A percentile compares a stretch with the other conserved stretches of the same genome.
These are phyloP conservation scores for Xerus rutilus DNA, from an alignment of 2,797 vertebrate species.

Conservation along the genomic window DNA sequence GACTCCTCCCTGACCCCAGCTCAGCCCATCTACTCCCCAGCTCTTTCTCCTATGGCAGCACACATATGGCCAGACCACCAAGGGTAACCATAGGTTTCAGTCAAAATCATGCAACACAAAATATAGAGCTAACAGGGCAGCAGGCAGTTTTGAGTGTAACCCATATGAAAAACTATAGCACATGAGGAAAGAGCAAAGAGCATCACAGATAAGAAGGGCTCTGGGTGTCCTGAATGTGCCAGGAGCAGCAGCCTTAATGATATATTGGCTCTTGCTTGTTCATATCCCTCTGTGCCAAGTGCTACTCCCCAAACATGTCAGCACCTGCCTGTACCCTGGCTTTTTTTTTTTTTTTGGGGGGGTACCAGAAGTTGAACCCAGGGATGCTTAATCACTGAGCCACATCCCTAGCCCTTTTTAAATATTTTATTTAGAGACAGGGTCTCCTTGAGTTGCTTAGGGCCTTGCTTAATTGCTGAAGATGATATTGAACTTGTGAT, in stretches of 20 bases:
- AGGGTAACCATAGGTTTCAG: background rate
- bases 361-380: no score
- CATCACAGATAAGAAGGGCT: background rate
- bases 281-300: background rate
- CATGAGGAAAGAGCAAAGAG: background rate
- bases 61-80: background rate
- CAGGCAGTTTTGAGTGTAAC: background rate
- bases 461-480: no score
- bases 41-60: no score
- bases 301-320: background rate
- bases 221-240: background rate
- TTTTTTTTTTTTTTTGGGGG: no score
- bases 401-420: no score
- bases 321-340: background rate
- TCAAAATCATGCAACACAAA: background rate
- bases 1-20: background rate
- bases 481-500: no score
- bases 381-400: no score
- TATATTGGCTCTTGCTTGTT: background rate
- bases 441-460: no score
- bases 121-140: background rate
- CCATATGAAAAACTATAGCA: background rate
- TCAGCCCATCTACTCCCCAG: background rate
- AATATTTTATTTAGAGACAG: no score
- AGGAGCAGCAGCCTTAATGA: background rate